Percentiles rank a stretch among this genome's conserved stretches.
These are phyloP conservation scores for Drosophila meridionalis DNA, from an alignment of 2,888 invertebrate genomes.

Conservation along the genomic window DNA sequence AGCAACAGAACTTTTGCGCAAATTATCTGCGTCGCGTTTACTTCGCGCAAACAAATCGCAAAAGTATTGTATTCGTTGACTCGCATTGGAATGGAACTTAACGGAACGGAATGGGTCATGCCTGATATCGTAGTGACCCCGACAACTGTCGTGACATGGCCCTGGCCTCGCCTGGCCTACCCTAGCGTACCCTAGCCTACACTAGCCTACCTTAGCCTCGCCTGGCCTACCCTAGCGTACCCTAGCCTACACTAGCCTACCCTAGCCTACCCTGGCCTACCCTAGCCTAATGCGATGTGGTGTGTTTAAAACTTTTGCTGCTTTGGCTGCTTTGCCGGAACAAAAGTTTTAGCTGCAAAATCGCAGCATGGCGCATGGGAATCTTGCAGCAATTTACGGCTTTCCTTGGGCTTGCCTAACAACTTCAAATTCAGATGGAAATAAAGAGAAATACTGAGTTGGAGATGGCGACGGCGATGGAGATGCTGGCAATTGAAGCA, in stretches of 20 bases:
- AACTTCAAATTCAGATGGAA: constrained; percentile 43
- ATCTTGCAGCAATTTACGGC: constrained; percentile 79
- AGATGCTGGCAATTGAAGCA: constrained; percentile 64
- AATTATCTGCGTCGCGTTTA: constrained; percentile 77
- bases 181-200: too few relatives aligned
- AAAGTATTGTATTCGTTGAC: constrained; percentile 69
- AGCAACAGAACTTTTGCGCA: constrained; percentile 67
- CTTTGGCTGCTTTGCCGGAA: constrained; percentile 41
- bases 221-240: background rate
- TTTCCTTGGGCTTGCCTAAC: constrained; percentile 37
- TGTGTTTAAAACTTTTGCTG: constrained; percentile 69
- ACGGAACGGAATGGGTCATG: constrained; percentile 27
- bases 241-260: too few relatives aligned
- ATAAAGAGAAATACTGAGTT: constrained; percentile 3
- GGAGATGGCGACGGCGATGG: background rate
- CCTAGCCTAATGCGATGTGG: constrained; percentile 17
- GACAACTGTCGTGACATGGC: constrained; percentile 39
- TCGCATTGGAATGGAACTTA: constrained; percentile 22
- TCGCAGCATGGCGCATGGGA: constrained; percentile 48
- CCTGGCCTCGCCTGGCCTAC: background rate
- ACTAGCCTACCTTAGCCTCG: background rate
- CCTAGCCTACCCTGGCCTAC: background rate
- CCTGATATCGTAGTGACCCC: constrained; percentile 42
- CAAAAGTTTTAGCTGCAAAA: constrained; percentile 62
- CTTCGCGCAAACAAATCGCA: constrained; percentile 79